Base-by-base conservation (phyloP, 2,113 vertebrate species). In the Pithys albifrons region DNA sequence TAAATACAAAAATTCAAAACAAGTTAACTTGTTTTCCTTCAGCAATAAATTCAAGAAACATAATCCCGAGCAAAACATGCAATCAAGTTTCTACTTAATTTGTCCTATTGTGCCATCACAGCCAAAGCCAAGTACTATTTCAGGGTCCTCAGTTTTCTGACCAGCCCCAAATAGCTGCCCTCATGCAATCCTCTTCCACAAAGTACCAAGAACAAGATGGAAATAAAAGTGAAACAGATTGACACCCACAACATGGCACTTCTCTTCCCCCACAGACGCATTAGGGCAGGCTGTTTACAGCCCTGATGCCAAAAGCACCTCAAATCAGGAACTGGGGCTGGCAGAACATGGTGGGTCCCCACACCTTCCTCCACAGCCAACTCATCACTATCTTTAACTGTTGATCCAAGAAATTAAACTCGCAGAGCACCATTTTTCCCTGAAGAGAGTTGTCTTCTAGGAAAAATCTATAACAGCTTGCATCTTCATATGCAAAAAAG, bases 181-280 rank as follows among this genome's bases (percentile, higher is more conserved):
- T 71, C 19, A 39, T 10, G 4, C 29, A 76, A 27, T 5, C 43
- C 27, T 51, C 39, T 49, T 57, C 52, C 18, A 73, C 31, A 66
- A 66, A 25, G 51, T 52, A 52, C 51, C 14, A 28, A 52, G 51
- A 52, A 15, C 19, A 14, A 74, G 16, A 20, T 5, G 10, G 45
- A 91, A 71, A 37, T 43, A 45, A 18, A 66, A 77, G 18, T 16
- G 13, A n/a, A 51, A 37, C 6, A 79, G 19, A 19, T 4, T 35
- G 67, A 39, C 31, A 74, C 11, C 22, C 8, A 18, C 49, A 49
- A 12, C 12, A 74, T 31, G 54, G 22, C 6, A 5, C 10, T 49
- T 29, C 29, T 64, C 46, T 61, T 31, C 43, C 1, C 24, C 3
- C 1, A 7, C 17, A 31, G 57, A 11, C 10, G 1, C 0, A 0